Evolutionary conservation across 2,888 invertebrate species (phyloP).

Genomic region (Yponomeuta malinellus): DNA sequence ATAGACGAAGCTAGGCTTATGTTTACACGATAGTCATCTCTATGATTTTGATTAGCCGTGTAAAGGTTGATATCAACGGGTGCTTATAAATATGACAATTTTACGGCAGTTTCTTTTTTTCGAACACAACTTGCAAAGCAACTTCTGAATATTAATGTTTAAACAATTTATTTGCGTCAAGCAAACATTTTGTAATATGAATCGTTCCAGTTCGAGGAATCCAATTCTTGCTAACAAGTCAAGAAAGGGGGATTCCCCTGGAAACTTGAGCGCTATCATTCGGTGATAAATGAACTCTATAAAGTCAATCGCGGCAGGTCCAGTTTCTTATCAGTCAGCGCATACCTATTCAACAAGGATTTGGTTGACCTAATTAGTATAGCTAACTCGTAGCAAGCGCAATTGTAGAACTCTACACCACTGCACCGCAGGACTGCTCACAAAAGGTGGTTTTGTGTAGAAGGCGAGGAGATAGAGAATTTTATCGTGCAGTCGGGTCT

Average conservation of each 20-base stretch:
- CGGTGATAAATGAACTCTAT: background rate
- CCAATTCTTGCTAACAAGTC: background rate
- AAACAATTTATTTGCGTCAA: background rate
- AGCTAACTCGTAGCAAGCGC: too few species aligned
- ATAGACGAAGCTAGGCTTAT: too few species aligned
- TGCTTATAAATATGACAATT: too few species aligned
- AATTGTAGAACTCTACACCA: too few species aligned
- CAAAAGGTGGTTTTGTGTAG: too few species aligned
- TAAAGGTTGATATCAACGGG: too few species aligned
- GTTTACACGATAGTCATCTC: too few species aligned
- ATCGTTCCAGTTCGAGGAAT: background rate
- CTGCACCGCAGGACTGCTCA: too few species aligned
- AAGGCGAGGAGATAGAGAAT: too few species aligned
- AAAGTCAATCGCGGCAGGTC: background rate
- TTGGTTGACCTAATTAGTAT: background rate
- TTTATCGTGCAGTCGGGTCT: background rate
- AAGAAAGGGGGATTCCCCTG: background rate
- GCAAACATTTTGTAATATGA: background rate
- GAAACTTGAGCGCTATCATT: background rate
- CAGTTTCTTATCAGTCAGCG: background rate
- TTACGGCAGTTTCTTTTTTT: too few species aligned
- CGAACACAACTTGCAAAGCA: too few species aligned
- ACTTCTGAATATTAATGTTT: background rate
- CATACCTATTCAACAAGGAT: background rate
- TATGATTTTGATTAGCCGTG: too few species aligned